phyloP scores from a whole-genome alignment of 2,113 vertebrate genomes.

The Galemys pyrenaicus region DNA sequence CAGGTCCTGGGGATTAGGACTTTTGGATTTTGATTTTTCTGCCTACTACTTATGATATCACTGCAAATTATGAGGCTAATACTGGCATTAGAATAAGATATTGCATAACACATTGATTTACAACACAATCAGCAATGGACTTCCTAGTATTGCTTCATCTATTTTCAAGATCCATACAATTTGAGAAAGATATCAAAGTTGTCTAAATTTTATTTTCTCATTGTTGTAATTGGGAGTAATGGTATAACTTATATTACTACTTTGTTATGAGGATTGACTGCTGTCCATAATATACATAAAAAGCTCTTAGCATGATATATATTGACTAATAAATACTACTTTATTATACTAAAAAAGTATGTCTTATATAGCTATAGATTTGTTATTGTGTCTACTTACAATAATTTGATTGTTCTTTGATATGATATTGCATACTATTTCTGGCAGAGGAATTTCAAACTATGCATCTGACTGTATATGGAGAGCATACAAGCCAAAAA shows the following conservation, averaged over 20 bases:
- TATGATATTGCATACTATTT: background rate
- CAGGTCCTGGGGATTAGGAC: background rate
- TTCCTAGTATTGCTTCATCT: background rate
- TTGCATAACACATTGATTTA: background rate
- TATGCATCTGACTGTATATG: background rate
- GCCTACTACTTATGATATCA: background rate
- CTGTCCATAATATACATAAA: background rate
- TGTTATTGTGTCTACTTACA: background rate
- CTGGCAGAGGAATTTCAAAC: background rate
- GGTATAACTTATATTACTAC: background rate
- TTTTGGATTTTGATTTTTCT: background rate
- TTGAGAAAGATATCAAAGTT: background rate
- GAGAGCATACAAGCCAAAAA: background rate
- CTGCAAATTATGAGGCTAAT: background rate
- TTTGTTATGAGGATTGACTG: background rate
- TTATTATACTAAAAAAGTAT: constrained; percentile 4
- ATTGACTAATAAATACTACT: background rate
- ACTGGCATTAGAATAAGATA: background rate
- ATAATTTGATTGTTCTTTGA: background rate
- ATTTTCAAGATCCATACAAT: constrained; percentile 2
- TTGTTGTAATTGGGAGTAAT: background rate
- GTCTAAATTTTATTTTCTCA: constrained; percentile 11
- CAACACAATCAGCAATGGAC: background rate
- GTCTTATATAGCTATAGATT: background rate
- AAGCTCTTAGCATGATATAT: background rate